phyloP scores from a whole-genome alignment of 2,113 vertebrate genomes.

The Isurus oxyrinchus region DNA sequence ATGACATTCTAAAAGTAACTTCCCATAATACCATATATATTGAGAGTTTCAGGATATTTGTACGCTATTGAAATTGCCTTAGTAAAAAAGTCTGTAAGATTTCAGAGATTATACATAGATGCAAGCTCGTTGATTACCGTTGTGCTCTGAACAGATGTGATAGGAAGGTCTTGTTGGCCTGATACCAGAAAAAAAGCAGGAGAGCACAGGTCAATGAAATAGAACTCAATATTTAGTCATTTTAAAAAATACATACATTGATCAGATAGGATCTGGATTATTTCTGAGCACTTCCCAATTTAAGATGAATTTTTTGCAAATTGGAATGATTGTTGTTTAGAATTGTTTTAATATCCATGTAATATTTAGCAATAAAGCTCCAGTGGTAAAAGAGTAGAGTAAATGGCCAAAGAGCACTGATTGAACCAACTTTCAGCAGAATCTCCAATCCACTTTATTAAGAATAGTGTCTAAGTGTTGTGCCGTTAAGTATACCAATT shows the following conservation, averaged over 20 bases:
- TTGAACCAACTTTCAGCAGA: background rate
- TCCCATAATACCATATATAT: background rate
- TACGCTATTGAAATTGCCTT: background rate
- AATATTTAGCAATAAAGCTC: background rate
- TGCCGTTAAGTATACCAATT: background rate
- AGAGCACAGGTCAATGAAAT: background rate
- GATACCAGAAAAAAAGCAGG: background rate
- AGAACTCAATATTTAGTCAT: background rate
- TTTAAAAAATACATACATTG: background rate
- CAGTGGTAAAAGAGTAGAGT: background rate
- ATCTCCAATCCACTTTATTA: background rate
- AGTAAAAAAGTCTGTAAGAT: background rate
- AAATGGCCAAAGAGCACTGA: background rate
- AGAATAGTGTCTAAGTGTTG: background rate
- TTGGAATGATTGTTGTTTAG: background rate
- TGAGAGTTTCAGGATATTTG: background rate
- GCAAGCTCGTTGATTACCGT: background rate
- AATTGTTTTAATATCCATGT: background rate
- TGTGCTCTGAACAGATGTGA: background rate
- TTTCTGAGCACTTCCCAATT: background rate
- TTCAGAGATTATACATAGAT: background rate
- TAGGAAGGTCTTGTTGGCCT: background rate
- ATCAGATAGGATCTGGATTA: background rate
- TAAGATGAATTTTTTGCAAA: background rate
- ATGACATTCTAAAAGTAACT: background rate